Evolutionary conservation across 2,113 vertebrate genomes (phyloP).

Genomic region (Alectura lathami): DNA sequence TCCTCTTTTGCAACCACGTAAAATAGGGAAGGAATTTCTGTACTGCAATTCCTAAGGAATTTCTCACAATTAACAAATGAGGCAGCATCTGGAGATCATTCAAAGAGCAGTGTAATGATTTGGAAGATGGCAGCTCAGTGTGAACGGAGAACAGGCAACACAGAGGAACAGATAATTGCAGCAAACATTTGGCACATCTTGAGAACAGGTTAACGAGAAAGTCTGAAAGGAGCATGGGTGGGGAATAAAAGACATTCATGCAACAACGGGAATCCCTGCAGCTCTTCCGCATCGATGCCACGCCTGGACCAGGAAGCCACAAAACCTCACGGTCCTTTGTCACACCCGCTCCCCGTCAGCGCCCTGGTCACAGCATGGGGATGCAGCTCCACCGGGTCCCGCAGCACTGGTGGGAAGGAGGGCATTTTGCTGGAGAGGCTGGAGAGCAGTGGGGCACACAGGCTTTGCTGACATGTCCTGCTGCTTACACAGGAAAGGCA

Average conservation of each 20-base stretch:
- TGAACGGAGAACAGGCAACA: background rate
- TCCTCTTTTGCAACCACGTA: background rate
- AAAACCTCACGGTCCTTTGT: background rate
- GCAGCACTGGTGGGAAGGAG: background rate
- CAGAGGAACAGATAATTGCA: background rate
- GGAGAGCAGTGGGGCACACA: background rate
- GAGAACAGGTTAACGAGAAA: background rate
- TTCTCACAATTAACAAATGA: background rate
- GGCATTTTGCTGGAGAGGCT: background rate
- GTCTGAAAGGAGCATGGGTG: background rate
- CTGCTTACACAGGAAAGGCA: background rate
- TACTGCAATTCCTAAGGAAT: background rate
- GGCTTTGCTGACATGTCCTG: background rate
- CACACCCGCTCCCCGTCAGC: background rate
- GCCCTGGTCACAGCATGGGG: background rate
- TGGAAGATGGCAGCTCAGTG: background rate
- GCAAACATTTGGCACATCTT: background rate
- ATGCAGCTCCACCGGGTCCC: background rate
- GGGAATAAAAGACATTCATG: background rate
- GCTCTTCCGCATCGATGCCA: background rate
- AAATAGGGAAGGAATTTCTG: background rate
- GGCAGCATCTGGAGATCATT: background rate
- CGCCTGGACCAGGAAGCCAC: accelerated
- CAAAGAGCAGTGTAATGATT: background rate
- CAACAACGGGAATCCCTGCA: too few species aligned